Percentiles rank a stretch among this genome's conserved stretches.
Evolutionary conservation across 2,113 vertebrate species (phyloP).

Genomic region (Holacanthus passer): DNA sequence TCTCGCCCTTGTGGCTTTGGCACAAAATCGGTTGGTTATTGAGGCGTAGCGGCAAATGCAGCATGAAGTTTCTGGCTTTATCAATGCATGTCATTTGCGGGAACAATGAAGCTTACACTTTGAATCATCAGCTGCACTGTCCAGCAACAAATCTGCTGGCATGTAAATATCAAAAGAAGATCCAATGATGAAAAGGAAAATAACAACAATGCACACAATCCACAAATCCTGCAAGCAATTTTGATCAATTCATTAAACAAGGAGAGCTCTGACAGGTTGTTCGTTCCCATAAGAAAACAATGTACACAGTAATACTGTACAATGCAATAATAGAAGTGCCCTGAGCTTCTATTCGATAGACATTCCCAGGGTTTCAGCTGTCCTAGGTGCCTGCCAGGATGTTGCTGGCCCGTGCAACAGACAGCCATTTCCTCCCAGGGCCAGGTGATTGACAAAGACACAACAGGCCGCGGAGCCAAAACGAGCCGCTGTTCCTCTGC

Average conservation of each 20-base stretch:
- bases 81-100: constrained; percentile 1
- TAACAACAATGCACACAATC: neutral
- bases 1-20: constrained; percentile 1
- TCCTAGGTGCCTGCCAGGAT: constrained; percentile 74
- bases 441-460: constrained; percentile 79
- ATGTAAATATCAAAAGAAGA: constrained; percentile 5
- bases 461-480: constrained; percentile 73
- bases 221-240: constrained; percentile 21
- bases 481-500: constrained; percentile 56
- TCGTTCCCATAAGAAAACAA: constrained; percentile 42
- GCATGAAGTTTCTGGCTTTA: constrained; percentile 20
- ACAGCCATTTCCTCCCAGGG: constrained; percentile 75
- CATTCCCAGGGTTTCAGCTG: constrained; percentile 82
- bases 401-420: constrained; percentile 65
- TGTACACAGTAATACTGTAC: constrained; percentile 47
- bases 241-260: constrained; percentile 3
- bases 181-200: neutral
- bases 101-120: constrained; percentile 3
- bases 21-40: neutral
- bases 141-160: constrained; percentile 16
- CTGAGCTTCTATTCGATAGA: constrained; percentile 57
- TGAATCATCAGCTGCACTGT: constrained; percentile 13
- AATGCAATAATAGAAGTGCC: constrained; percentile 56
- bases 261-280: neutral
- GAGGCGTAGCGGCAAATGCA: constrained; percentile 38